A percentile compares a stretch with the other conserved stretches of the same genome.
Evolutionary conservation across 2,113 vertebrate genomes (phyloP).

Genomic region (Synodontis membranacea): DNA sequence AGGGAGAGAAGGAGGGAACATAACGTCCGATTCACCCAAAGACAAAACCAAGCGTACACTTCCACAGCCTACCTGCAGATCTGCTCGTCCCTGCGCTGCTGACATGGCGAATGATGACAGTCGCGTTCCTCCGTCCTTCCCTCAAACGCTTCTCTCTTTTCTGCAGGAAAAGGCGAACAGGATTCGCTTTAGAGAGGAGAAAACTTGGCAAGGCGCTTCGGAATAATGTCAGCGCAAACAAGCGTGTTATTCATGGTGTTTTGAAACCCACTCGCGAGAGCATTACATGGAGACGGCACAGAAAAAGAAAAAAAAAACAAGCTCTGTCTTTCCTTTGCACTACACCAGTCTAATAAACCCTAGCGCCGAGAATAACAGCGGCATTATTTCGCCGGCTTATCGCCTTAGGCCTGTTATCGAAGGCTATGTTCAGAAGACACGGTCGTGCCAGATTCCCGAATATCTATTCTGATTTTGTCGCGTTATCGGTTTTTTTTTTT

Average conservation of each 20-base stretch:
- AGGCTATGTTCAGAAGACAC: neutral
- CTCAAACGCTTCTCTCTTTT: neutral
- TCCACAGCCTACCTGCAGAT: slow-evolving; percentile 51
- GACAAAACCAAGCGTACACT: neutral
- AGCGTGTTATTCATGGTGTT: slow-evolving; percentile 55
- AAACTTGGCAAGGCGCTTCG: slow-evolving; percentile 36
- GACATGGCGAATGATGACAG: slow-evolving; percentile 40
- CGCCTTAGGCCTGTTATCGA: slow-evolving; percentile 21
- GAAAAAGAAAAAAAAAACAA: slow-evolving; percentile 36
- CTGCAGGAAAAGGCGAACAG: neutral
- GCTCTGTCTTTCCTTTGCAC: slow-evolving; percentile 29
- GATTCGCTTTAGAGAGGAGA: slow-evolving; percentile 15
- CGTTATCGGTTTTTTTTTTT: no score
- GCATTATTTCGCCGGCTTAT: slow-evolving; percentile 15
- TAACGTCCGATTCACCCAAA: neutral
- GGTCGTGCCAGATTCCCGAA: neutral
- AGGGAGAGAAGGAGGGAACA: neutral
- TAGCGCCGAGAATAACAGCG: slow-evolving; percentile 39
- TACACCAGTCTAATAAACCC: slow-evolving; percentile 36
- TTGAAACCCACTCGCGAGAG: slow-evolving; percentile 29
- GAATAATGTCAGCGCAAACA: slow-evolving; percentile 52
- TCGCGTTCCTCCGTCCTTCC: neutral
- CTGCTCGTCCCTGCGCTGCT: slow-evolving; percentile 36
- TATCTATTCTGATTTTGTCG: neutral
- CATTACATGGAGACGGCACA: slow-evolving; percentile 19